Evolutionary conservation across 2,797 vertebrate genomes (phyloP).

Genomic region (Macropus fuliginosus): DNA sequence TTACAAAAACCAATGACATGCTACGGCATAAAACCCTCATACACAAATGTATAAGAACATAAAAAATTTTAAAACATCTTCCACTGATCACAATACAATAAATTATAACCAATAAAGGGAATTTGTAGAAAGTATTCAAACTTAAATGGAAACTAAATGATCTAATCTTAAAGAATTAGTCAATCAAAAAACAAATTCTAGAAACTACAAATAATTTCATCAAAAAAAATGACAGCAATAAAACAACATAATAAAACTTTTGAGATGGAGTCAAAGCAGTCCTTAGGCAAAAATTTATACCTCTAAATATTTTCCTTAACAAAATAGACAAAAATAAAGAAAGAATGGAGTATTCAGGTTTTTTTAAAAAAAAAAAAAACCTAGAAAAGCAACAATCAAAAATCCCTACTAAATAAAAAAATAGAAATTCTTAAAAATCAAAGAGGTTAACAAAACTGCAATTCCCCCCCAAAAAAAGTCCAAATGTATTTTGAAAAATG

Average conservation of each 20-base stretch:
- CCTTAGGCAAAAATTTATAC: background rate
- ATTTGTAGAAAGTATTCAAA: background rate
- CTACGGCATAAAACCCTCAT: background rate
- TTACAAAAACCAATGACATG: background rate
- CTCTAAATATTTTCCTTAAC: background rate
- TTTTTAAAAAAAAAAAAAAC: background rate
- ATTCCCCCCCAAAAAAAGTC: background rate
- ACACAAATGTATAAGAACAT: background rate
- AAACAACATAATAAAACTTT: no score
- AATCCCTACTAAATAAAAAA: background rate
- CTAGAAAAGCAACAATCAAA: background rate
- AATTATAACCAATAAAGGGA: background rate
- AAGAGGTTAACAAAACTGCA: background rate
- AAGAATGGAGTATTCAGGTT: background rate
- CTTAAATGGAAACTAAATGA: background rate
- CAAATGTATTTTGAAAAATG: background rate
- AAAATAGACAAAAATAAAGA: no score
- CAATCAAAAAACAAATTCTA: background rate
- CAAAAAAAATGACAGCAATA: background rate
- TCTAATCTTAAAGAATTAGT: background rate
- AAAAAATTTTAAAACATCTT: background rate
- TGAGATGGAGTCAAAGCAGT: no score
- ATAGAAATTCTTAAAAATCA: background rate
- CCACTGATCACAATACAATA: background rate
- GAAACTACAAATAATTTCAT: background rate